Conservation (phyloP, 2,888 invertebrate species). For the Galeopsomyia nigrocyanea region DNA sequence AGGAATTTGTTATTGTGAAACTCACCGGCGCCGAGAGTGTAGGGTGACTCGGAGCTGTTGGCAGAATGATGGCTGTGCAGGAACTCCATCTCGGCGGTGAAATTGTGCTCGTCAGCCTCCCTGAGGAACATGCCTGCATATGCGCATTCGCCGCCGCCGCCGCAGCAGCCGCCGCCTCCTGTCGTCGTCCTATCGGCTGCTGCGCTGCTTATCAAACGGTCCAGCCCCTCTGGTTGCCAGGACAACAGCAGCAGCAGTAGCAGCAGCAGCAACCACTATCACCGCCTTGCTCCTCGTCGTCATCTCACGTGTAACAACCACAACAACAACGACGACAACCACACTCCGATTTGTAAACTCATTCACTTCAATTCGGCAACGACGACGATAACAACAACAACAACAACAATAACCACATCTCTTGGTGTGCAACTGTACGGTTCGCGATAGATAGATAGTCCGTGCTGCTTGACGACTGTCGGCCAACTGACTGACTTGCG, state of each 20-base stretch:
- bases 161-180: too few species aligned
- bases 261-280: too few species aligned
- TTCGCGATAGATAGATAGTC: too few species aligned
- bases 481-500: neutral
- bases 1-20: neutral
- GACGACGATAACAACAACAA: too few species aligned
- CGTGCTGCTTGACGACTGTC: neutral
- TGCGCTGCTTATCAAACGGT: conserved; percentile 52
- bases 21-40: conserved; percentile 66
- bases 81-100: conserved; percentile 67
- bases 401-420: too few species aligned
- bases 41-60: conserved; percentile 67
- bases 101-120: conserved; percentile 62
- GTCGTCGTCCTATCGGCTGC: neutral
- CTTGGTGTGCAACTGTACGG: neutral
- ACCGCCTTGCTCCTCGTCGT: too few species aligned
- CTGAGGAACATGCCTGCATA: conserved; percentile 62
- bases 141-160: conserved; percentile 31
- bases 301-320: too few species aligned
- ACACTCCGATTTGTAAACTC: too few species aligned
- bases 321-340: too few species aligned
- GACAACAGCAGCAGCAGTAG: too few species aligned
- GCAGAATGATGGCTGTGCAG: conserved; percentile 68
- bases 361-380: too few species aligned
- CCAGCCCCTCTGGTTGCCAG: conserved; percentile 62